phyloP scores from a whole-genome alignment of 2,113 vertebrate genomes.

The Marmota flaviventris region DNA sequence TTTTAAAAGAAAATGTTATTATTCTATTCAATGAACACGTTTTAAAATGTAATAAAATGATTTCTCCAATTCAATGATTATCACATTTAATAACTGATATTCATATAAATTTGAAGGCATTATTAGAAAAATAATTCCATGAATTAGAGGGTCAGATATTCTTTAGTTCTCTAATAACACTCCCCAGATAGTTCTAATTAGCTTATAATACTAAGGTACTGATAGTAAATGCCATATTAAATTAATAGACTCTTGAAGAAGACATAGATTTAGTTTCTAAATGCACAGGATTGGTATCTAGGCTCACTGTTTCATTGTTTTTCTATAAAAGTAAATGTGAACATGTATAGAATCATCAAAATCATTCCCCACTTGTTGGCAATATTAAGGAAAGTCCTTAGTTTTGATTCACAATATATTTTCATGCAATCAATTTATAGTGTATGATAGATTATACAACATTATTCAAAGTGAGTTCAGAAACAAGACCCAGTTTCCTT shows the following conservation, averaged over 20 bases:
- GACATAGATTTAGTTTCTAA: not conserved
- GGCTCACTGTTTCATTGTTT: not conserved
- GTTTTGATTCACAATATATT: not conserved
- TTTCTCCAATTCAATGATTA: not conserved
- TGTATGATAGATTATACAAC: not conserved
- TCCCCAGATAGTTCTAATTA: slow-evolving; percentile 35
- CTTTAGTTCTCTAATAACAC: not conserved
- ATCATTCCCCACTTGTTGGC: not conserved
- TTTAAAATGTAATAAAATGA: slow-evolving; percentile 29
- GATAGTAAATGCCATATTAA: not conserved
- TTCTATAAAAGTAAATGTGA: not conserved
- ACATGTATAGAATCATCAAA: not conserved
- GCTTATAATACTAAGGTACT: not conserved
- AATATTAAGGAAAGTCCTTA: not conserved
- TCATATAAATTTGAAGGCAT: slow-evolving; percentile 58
- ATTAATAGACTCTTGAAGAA: not conserved
- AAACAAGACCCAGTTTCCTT: not conserved
- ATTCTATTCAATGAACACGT: not conserved
- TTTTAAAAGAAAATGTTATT: not conserved
- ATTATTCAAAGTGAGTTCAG: not conserved
- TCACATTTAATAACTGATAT: not conserved
- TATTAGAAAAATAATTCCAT: slow-evolving; percentile 58
- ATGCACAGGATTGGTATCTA: accelerated
- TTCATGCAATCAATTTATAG: not conserved
- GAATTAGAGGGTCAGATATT: slow-evolving; percentile 36